Evolutionary conservation across 2,113 vertebrate species (phyloP).

Genomic region (Leptocoma aspasia): DNA sequence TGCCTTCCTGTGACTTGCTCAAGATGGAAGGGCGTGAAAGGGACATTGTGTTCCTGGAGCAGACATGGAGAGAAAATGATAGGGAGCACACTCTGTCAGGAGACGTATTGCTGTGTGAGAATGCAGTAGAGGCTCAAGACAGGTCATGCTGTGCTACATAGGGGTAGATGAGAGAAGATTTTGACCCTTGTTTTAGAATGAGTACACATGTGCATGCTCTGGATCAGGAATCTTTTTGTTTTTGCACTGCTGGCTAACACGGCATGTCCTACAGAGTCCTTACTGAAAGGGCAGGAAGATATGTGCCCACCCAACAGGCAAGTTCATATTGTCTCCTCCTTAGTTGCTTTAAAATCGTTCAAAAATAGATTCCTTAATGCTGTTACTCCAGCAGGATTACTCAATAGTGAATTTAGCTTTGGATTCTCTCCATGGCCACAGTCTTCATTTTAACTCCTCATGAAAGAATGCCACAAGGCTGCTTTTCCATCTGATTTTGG

Average conservation of each 20-base stretch:
- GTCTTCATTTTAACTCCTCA: neutral
- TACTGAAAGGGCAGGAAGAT: neutral
- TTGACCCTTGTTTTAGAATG: neutral
- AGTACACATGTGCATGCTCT: neutral
- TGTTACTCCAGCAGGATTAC: neutral
- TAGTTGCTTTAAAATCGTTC: neutral
- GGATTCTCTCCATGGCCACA: neutral
- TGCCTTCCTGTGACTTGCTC: neutral
- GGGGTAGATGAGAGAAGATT: neutral
- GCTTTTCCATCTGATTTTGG: neutral
- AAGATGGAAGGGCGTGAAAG: neutral
- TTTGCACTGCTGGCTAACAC: neutral
- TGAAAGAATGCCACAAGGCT: neutral
- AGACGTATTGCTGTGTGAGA: neutral
- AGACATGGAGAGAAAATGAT: neutral
- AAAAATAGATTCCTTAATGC: neutral
- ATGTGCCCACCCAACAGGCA: neutral
- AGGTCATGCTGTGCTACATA: neutral
- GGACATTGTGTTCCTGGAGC: neutral
- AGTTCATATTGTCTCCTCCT: neutral
- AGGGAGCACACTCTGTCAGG: neutral
- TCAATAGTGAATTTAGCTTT: neutral
- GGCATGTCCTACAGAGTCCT: neutral
- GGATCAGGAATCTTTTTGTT: neutral
- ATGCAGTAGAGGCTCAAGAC: neutral